phyloP scores from a whole-genome alignment of 1,140 invertebrate genomes.

The Pseudomyrmex pallidus region DNA sequence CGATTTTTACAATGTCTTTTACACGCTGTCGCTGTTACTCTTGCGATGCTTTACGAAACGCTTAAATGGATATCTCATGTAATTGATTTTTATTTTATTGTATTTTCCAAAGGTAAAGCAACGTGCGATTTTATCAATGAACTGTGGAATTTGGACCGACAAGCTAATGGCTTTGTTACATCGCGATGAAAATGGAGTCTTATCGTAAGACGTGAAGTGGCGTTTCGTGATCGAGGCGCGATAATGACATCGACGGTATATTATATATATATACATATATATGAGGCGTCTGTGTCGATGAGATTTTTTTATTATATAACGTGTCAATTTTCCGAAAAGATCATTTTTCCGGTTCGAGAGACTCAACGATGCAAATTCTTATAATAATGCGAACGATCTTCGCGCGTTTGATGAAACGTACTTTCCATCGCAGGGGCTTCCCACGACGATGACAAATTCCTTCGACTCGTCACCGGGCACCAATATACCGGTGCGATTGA shows the following conservation, averaged over 20 bases:
- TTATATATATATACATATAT: neutral
- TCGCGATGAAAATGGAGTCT: constrained; percentile 24
- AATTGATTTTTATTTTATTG: neutral
- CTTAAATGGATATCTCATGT: no score
- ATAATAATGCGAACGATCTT: neutral
- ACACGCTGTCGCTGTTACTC: neutral
- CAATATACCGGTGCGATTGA: constrained; percentile 84
- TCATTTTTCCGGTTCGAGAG: neutral
- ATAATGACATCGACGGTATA: constrained; percentile 32
- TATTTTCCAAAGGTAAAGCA: neutral
- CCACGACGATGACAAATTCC: constrained; percentile 85
- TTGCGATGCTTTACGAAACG: neutral
- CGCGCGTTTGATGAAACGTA: constrained; percentile 66
- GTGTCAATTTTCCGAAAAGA: neutral
- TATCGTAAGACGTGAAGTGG: constrained; percentile 9
- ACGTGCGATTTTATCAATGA: neutral
- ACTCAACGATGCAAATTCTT: neutral
- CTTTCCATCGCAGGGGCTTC: constrained; percentile 86
- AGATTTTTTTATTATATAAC: constrained; percentile 34
- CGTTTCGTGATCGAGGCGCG: constrained; percentile 15
- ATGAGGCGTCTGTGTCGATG: no score
- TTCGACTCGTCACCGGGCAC: constrained; percentile 83
- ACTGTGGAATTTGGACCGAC: neutral
- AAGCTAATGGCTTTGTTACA: neutral
- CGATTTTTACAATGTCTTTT: neutral